Evolutionary conservation across 2,797 vertebrate genomes (phyloP).

Genomic region (Pipistrellus pipistrellus): DNA sequence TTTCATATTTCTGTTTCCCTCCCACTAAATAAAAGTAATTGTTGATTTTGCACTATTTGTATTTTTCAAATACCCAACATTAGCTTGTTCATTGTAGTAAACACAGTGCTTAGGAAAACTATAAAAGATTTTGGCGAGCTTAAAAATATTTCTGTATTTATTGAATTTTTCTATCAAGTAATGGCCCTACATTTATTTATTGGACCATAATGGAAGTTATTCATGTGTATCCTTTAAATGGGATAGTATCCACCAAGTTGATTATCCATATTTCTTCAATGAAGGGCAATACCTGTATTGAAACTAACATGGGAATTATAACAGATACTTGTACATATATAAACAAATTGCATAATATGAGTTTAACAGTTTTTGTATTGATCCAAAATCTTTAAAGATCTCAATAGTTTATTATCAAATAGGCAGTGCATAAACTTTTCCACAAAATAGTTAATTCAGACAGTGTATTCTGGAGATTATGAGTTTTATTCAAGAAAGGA

Average conservation of each 20-base stretch:
- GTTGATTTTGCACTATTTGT: slow-evolving; percentile 9
- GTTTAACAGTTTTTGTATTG: slow-evolving; percentile 36
- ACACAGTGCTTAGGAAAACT: neutral
- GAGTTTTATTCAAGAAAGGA: slow-evolving; percentile 33
- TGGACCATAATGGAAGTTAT: slow-evolving; percentile 46
- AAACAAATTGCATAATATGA: neutral
- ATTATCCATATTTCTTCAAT: neutral
- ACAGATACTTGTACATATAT: neutral
- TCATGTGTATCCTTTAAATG: neutral
- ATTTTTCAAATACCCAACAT: slow-evolving; percentile 27
- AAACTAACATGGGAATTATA: neutral
- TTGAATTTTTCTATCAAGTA: slow-evolving; percentile 37
- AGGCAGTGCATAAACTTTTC: neutral
- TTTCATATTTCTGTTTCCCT: slow-evolving; percentile 14
- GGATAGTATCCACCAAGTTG: neutral
- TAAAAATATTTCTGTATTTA: slow-evolving; percentile 25
- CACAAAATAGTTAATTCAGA: slow-evolving; percentile 47
- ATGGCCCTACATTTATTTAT: slow-evolving; percentile 37
- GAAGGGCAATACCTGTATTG: neutral
- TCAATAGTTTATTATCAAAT: slow-evolving; percentile 44
- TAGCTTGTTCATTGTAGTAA: slow-evolving; percentile 1
- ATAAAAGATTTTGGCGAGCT: slow-evolving; percentile 45
- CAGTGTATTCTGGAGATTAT: neutral
- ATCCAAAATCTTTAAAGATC: slow-evolving; percentile 42
- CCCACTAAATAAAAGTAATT: slow-evolving; percentile 23